Percentiles rank a stretch among this genome's conserved stretches.
Evolutionary conservation across 2,888 invertebrate genomes (phyloP).

Genomic region (Trissolcus japonicus): DNA sequence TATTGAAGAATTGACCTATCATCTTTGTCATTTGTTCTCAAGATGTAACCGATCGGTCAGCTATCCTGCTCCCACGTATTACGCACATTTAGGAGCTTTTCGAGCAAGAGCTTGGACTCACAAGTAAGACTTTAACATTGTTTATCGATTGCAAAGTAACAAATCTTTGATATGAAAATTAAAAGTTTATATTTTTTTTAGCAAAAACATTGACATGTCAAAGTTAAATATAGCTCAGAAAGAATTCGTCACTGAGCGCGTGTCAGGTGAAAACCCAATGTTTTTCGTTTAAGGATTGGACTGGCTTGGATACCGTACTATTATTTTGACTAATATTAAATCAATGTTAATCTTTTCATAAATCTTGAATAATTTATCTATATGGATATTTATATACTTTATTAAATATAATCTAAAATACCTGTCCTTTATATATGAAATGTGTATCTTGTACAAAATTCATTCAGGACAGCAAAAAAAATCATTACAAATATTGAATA

Average conservation of each 20-base stretch:
- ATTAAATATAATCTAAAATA: too few species aligned
- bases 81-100: constrained; percentile 90
- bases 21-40: constrained; percentile 90
- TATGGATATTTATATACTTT: too few species aligned
- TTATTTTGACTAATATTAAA: too few species aligned
- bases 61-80: constrained; percentile 92
- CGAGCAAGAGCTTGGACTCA: constrained; percentile 80
- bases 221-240: constrained; percentile 4
- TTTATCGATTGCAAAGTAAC: too few species aligned
- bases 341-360: too few species aligned
- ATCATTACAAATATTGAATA: too few species aligned
- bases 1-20: constrained; percentile 87
- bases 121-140: constrained; percentile 71
- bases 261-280: constrained; percentile 19
- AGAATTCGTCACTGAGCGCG: not conserved
- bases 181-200: constrained; percentile 4
- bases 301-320: too few species aligned
- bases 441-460: too few species aligned
- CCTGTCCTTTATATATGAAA: too few species aligned
- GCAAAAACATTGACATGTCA: constrained; percentile 7
- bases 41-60: constrained; percentile 90
- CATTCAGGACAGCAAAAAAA: too few species aligned
- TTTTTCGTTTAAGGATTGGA: constrained; percentile 14
- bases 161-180: not conserved
- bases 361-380: too few species aligned